Base-by-base conservation (phyloP, 1,140 invertebrate species). In the Drosophila ogumai region DNA sequence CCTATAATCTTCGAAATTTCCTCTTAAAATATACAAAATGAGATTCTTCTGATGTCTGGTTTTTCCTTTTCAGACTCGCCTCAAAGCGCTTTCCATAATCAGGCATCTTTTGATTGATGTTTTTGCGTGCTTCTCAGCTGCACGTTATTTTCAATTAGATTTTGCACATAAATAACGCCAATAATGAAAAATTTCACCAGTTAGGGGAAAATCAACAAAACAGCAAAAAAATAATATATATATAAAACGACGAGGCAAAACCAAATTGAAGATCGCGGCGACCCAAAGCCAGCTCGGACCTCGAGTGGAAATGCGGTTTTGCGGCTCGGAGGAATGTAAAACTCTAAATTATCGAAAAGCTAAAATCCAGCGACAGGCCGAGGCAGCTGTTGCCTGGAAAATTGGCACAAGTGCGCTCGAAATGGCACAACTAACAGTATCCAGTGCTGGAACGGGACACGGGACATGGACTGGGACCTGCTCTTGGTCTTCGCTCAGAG, bases 391-490 rank as follows among this genome's bases (percentile, higher is more conserved):
- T 50, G 49, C 41, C 47, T 25, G 68, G 43, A 74, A 90, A 90
- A 90, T 90, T 90, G 85, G 85, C 81, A 88, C 85, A 88, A 85
- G 79, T 75, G 78, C 73, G 57, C 85, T 65, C 67, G 67, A 88
- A 88, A 90, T 88, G 85, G 85, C 56, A 90, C 85, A 73, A 71
- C 61, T 90, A 90, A 90, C 85, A 71, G 85, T 90, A 85, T 50
- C 12, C 58, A 57, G 55, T 54, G 65, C 56, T 75, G 78, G 43
- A 79, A 58, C 58, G 47, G 49, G 38, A 67, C 66, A 28, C 47
- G 55, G 60, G 17, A 38, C 50, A 12, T n/a, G 34, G 34, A 12
- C 60, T n/a, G 55, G 36, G 47, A 36, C 47, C 17, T 46, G n/a
- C 52, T 34, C 61, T 25, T 40, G 65, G 46, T 9, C 31, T 40